Base-by-base conservation (phyloP, 1,140 invertebrate species). In the Steinernema feltiae region DNA sequence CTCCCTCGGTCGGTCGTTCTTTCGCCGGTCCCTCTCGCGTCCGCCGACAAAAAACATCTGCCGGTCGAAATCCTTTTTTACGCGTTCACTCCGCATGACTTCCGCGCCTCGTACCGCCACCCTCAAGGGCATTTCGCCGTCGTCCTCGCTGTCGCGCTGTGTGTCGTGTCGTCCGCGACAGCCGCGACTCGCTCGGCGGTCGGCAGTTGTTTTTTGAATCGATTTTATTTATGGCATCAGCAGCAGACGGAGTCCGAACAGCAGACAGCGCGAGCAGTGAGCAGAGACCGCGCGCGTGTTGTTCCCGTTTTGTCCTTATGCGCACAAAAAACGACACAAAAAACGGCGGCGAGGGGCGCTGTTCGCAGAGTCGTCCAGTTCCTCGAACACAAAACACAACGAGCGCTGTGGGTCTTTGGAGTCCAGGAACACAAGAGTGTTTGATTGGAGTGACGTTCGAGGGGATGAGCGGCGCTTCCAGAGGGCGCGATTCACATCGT, bases 31-130 rank as follows among this genome's bases (percentile, higher is more conserved):
- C 35, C 35, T 41, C 18, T 63, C 53, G 7, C 53, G 12, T n/a
- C 24, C 53, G 53, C 53, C 15, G 53, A 3, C 53, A 63, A 63
- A 63, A 63, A 63, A 63, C 53, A 63, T 63, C 24, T 63, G 53
- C 24, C 53, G 53, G 53, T 63, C 53, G 53, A 27, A 21, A 17
- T 27, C 53, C 7, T 63, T 63, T 63, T 63, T 63, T 63, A 63
- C 53, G 12, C 53, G 53, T 63, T 63, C 53, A 21, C 35, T 27
- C 24, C 53, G 53, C 53, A 63, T 63, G 53, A 63, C 53, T 63
- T 63, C 53, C 53, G 53, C 53, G 53, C 53, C 53, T 63, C 53
- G 53, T 21, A 63, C 53, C 53, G 53, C 53, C 53, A 63, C 53
- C 53, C 53, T 63, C 53, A 63, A 63, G 53, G 53, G 53, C 53